Conservation (phyloP, 2,113 vertebrate genomes). For the Orcinus orca region DNA sequence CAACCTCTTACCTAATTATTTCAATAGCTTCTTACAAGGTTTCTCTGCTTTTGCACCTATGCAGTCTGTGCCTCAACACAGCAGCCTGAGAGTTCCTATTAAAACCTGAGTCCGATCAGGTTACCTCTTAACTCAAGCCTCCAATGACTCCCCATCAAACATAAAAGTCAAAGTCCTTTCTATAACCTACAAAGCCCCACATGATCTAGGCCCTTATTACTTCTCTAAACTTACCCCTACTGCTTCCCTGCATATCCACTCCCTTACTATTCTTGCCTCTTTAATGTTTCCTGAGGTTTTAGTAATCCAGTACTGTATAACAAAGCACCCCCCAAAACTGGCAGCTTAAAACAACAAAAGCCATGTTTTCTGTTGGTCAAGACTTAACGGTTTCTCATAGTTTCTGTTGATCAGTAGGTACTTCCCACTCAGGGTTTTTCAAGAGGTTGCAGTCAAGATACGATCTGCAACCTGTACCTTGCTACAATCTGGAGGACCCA, state of each 20-base stretch:
- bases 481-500: neutral
- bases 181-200: neutral
- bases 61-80: neutral
- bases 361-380: neutral
- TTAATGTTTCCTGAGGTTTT: neutral
- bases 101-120: neutral
- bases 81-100: neutral
- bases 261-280: neutral
- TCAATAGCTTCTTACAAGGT: neutral
- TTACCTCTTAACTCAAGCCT: neutral
- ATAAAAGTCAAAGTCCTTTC: neutral
- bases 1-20: neutral
- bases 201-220: too few species aligned
- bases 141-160: neutral
- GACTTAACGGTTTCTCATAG: neutral
- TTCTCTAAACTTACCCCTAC: neutral
- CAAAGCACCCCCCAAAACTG: neutral
- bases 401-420: neutral
- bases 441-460: neutral
- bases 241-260: neutral
- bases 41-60: neutral
- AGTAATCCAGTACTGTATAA: neutral
- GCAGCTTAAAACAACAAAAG: neutral
- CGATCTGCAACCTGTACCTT: neutral
- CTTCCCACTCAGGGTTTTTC: neutral